A percentile compares a stretch with the other conserved stretches of the same genome.
Evolutionary conservation across 2,113 vertebrate genomes (phyloP).

Genomic region (Numenius arquata): DNA sequence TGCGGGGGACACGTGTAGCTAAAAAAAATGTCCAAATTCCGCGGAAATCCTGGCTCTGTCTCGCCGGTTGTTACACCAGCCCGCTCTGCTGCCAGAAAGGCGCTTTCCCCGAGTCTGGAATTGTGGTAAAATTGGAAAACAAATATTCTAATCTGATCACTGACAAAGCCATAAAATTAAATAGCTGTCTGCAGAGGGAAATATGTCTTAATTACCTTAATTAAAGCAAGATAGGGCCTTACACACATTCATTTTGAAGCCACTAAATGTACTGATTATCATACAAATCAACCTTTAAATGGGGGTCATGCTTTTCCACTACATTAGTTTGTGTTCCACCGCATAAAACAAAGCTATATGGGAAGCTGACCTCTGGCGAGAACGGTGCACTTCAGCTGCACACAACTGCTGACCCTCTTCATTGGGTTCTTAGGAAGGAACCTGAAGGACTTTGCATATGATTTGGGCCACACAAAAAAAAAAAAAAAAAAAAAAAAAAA

Average conservation of each 20-base stretch:
- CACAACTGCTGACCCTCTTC: conserved; percentile 31
- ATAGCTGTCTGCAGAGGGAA: conserved; percentile 62
- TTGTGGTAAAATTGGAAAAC: conserved; percentile 34
- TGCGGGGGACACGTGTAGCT: neutral
- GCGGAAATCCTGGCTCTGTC: neutral
- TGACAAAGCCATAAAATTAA: conserved; percentile 65
- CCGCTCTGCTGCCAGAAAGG: neutral
- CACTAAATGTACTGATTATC: conserved; percentile 51
- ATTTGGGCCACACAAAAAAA: neutral
- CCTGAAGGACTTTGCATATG: neutral
- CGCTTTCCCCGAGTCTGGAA: neutral
- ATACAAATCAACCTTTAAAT: conserved; percentile 65
- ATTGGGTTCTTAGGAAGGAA: neutral
- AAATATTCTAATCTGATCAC: conserved; percentile 58
- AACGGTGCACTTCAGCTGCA: neutral
- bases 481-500: neutral
- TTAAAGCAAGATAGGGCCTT: conserved; percentile 60
- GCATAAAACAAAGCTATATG: conserved; percentile 19
- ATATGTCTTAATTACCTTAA: conserved; percentile 69
- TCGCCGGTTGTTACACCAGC: neutral
- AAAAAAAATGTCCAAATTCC: neutral
- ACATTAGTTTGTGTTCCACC: conserved; percentile 59
- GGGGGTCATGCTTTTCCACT: conserved; percentile 50
- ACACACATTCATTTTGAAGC: conserved; percentile 28
- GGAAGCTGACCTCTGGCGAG: conserved; percentile 41